A percentile compares a stretch with the other conserved stretches of the same genome.
phyloP scores from a whole-genome alignment of 1,140 invertebrate species.

The Sogatella furcifera region DNA sequence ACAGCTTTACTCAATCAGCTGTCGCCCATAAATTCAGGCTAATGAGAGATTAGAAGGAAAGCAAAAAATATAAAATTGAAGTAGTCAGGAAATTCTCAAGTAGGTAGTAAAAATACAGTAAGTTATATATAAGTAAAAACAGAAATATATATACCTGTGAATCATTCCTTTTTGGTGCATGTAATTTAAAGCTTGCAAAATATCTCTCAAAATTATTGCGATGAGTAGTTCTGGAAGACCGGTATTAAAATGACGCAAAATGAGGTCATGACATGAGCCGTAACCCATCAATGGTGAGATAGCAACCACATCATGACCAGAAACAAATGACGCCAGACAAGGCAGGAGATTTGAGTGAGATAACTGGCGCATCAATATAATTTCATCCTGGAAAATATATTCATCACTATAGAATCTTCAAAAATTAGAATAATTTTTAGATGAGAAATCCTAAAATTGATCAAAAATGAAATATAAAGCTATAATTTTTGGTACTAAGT shows the following conservation, averaged over 20 bases:
- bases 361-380: slow-evolving; percentile 56
- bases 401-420: slow-evolving; percentile 3
- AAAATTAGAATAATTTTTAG: not conserved
- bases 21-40: too few species aligned
- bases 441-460: too few species aligned
- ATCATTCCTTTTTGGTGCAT: slow-evolving; percentile 75
- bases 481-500: too few species aligned
- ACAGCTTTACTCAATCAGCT: too few species aligned
- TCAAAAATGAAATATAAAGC: too few species aligned
- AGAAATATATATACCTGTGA: slow-evolving; percentile 49
- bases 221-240: slow-evolving; percentile 72
- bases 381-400: slow-evolving; percentile 53
- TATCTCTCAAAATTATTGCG: slow-evolving; percentile 65
- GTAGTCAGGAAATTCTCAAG: too few species aligned
- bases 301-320: slow-evolving; percentile 56
- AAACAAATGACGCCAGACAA: slow-evolving; percentile 61
- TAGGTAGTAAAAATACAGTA: too few species aligned
- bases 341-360: slow-evolving; percentile 66
- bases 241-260: slow-evolving; percentile 63
- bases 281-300: slow-evolving; percentile 69
- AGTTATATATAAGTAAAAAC: too few species aligned
- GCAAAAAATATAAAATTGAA: too few species aligned
- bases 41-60: too few species aligned
- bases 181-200: slow-evolving; percentile 68
- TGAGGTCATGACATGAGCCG: slow-evolving; percentile 67